Base-by-base conservation (phyloP, 1,140 invertebrate genomes). In the Saccostrea echinata region DNA sequence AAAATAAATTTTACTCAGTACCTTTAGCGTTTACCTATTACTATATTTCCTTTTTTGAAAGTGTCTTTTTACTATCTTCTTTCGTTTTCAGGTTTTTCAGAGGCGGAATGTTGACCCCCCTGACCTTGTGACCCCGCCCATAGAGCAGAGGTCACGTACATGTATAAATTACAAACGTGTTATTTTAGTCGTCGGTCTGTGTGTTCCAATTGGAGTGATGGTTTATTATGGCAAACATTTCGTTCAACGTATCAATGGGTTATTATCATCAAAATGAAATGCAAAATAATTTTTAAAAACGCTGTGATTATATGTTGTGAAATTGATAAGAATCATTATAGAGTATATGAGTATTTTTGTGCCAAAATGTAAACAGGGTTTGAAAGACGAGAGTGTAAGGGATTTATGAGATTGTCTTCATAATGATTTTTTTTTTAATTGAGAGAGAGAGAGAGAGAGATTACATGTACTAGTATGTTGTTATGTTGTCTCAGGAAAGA, bases 61-160 rank as follows among this genome's bases (percentile, higher is more conserved):
- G 6, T 43, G 6, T 43, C 9, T 43, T 43, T 43, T 9, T 43
- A 9, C 6, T 43, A 43, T 43, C 9, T 43, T 61, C 8, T 61
- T 21, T 61, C 18, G n/a, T 61, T 76, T 76, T 13, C 68, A 76
- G 68, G 30, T 76, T 30, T 76, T 76, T 30, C 68, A 76, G 30
- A 76, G 33, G 33, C 24, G 68, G 30, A 76, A 76, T 76, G 68
- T 76, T 30, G 68, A 76, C 27, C 68, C 68, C 0, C 68, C 68
- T 16, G 68, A 76, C 68, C 68, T 76, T 76, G 68, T 76, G 68
- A 76, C 68, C 27, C 27, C 27, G 33, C 68, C 68, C 4, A 16
- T 30, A 30, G 13, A 30, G 24, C 68, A 12, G 11, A 76, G 27
- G 30, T 76, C 68, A 76, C 30, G 68, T 18, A 4, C 27, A 76